These are phyloP conservation scores for Polietes domitor DNA, from an alignment of 2,888 invertebrate genomes.

Conservation along the genomic window DNA sequence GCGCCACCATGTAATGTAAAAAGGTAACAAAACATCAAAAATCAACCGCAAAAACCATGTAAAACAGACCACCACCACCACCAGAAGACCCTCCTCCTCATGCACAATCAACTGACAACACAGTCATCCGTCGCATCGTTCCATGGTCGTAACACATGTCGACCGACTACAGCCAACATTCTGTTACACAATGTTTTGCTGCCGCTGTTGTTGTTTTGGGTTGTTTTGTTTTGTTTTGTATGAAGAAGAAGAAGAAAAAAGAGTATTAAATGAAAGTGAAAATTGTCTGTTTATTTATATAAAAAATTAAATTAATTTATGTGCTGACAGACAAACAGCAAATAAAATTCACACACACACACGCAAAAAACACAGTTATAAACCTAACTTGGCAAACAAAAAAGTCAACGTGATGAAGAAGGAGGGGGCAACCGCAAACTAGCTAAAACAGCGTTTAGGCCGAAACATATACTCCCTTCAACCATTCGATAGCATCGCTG, in stretches of 20 bases:
- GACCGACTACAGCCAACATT: neutral
- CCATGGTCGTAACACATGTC: slow-evolving; percentile 17
- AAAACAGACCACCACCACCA: slow-evolving; percentile 1
- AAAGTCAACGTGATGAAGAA: no score
- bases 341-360: slow-evolving; percentile 6
- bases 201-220: neutral
- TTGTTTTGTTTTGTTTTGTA: slow-evolving; percentile 24
- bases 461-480: no score
- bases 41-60: neutral
- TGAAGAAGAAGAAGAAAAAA: slow-evolving; percentile 11
- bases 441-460: no score
- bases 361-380: slow-evolving; percentile 36
- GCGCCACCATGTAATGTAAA: neutral
- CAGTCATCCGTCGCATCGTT: neutral
- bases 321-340: neutral
- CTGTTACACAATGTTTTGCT: slow-evolving; percentile 26
- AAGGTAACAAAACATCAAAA: neutral
- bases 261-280: slow-evolving; percentile 27
- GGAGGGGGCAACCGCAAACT: no score
- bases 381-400: slow-evolving; percentile 14
- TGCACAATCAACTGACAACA: neutral
- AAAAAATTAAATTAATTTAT: slow-evolving; percentile 29
- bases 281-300: slow-evolving; percentile 13
- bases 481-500: no score
- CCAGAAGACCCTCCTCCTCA: neutral